Evolutionary conservation across 1,140 invertebrate species (phyloP).

Genomic region (Magallana angulata): DNA sequence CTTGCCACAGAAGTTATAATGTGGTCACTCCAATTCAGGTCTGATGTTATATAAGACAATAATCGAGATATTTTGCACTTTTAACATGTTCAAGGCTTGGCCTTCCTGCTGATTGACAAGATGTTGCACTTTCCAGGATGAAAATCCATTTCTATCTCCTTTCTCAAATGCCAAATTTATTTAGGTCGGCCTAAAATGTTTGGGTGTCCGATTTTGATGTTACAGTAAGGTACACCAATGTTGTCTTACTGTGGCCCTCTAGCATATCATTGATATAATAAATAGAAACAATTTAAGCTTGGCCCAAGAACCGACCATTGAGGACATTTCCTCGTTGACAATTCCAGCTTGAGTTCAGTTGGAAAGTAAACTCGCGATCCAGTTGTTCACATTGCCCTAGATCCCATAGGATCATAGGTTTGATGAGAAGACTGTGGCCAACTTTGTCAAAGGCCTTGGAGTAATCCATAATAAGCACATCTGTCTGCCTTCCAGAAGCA

Average conservation of each 20-base stretch:
- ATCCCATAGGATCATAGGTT: slow-evolving; percentile 55
- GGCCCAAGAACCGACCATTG: slow-evolving; percentile 60
- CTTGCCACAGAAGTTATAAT: slow-evolving; percentile 25
- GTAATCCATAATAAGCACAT: slow-evolving; percentile 56
- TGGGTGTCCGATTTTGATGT: neutral
- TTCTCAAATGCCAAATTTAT: slow-evolving; percentile 29
- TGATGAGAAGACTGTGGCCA: slow-evolving; percentile 48
- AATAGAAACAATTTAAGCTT: slow-evolving; percentile 47
- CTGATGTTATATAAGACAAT: neutral
- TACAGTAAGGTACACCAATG: neutral
- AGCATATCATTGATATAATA: slow-evolving; percentile 59
- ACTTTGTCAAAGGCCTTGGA: slow-evolving; percentile 62
- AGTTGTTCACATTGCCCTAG: slow-evolving; percentile 41
- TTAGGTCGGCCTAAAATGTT: slow-evolving; percentile 5
- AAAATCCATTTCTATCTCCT: slow-evolving; percentile 45
- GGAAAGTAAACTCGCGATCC: slow-evolving; percentile 52
- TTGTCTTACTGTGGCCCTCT: slow-evolving; percentile 25
- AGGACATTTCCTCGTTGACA: slow-evolving; percentile 50
- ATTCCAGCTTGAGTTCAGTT: slow-evolving; percentile 46
- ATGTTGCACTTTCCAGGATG: slow-evolving; percentile 42
- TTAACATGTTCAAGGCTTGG: neutral
- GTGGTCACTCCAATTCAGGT: slow-evolving; percentile 29
- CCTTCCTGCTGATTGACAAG: slow-evolving; percentile 8
- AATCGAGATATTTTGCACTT: slow-evolving; percentile 15
- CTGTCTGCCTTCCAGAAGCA: slow-evolving; percentile 48